Evolutionary conservation across 2,113 vertebrate species (phyloP).

Genomic region (Poecile atricapillus): DNA sequence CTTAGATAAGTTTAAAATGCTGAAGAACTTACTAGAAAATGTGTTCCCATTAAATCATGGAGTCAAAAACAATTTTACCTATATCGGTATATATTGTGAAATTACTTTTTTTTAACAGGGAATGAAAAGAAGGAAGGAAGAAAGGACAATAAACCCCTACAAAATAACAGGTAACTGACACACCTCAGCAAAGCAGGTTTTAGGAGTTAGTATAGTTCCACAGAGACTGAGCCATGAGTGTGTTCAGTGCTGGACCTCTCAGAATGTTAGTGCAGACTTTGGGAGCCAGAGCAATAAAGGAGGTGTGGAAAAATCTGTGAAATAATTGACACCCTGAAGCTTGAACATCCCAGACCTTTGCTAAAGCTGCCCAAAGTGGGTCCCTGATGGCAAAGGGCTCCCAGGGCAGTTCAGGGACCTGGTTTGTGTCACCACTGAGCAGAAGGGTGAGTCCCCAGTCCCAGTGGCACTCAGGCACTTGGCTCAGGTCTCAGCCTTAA

Average conservation of each 20-base stretch:
- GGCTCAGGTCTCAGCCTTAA: background rate
- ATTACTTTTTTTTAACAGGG: background rate
- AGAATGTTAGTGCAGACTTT: background rate
- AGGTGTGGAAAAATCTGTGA: background rate
- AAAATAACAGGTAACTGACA: background rate
- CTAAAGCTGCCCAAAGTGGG: background rate
- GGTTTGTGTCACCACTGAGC: background rate
- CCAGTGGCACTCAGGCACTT: background rate
- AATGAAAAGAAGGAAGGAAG: background rate
- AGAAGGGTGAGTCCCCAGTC: background rate
- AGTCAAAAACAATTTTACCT: background rate
- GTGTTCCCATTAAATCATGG: background rate
- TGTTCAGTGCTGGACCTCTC: background rate
- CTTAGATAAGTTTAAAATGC: background rate
- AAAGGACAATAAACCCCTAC: background rate
- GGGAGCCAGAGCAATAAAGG: background rate
- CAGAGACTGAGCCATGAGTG: fast-evolving
- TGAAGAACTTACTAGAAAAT: background rate
- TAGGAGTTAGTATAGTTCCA: background rate
- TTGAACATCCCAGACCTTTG: background rate
- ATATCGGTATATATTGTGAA: background rate
- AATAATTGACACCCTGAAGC: background rate
- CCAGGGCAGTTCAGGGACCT: background rate
- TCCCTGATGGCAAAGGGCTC: too few relatives aligned
- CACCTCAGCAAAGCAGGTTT: background rate